Conservation (phyloP, 2,888 invertebrate species). For the Coecobrya sp. region DNA sequence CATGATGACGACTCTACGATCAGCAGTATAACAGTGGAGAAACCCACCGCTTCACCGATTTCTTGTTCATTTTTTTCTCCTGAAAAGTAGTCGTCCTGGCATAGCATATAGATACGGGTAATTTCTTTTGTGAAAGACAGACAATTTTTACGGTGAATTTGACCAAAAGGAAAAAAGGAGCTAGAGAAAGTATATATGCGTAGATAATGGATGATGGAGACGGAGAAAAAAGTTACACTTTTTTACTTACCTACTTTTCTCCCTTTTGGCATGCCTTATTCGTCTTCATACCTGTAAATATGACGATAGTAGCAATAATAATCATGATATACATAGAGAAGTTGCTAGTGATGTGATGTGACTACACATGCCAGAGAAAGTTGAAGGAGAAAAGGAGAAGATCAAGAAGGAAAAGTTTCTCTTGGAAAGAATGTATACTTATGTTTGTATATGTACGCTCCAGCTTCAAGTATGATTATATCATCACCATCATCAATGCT, state of each 20-base stretch:
- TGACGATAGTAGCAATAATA: not conserved
- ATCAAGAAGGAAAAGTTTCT: constrained; percentile 39
- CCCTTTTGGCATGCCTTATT: constrained; percentile 65
- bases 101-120: constrained; percentile 64
- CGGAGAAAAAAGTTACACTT: constrained; percentile 57
- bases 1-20: constrained; percentile 12
- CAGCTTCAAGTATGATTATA: constrained; percentile 54
- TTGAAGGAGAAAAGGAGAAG: not conserved
- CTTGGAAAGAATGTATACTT: not conserved
- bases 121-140: constrained; percentile 78
- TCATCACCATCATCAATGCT: constrained; percentile 47
- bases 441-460: not conserved
- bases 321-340: not conserved
- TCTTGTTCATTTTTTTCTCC: not conserved
- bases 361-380: not conserved
- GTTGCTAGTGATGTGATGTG: not conserved
- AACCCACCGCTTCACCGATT: not conserved
- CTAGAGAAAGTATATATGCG: not conserved
- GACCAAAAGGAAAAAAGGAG: constrained; percentile 48
- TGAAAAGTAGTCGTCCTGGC: not conserved
- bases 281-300: constrained; percentile 30
- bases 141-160: constrained; percentile 76
- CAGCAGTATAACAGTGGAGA: not conserved
- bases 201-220: constrained; percentile 11
- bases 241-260: constrained; percentile 78